These are phyloP conservation scores for Brevimyrus niger DNA, from an alignment of 2,113 vertebrate genomes.

Conservation along the genomic window DNA sequence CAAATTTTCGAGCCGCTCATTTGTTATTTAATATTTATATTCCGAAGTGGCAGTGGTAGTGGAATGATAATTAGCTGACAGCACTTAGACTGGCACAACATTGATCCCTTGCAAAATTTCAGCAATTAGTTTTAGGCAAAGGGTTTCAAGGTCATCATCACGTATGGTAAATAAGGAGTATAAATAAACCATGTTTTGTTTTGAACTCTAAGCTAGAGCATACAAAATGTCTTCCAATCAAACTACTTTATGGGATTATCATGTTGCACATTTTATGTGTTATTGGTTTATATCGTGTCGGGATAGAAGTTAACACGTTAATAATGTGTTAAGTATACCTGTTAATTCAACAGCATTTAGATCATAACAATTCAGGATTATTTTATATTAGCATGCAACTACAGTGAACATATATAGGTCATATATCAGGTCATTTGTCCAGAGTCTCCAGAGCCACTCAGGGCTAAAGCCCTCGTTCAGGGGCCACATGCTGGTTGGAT, in stretches of 20 bases:
- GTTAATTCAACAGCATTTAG: background rate
- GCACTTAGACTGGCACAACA: constrained; percentile 26
- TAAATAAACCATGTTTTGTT: background rate
- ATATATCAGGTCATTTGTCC: background rate
- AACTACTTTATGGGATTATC: background rate
- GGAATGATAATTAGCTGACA: constrained; percentile 35
- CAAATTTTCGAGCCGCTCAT: constrained; percentile 30
- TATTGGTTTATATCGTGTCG: background rate
- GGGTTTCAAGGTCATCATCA: background rate
- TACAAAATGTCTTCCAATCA: background rate
- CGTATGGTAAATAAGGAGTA: background rate
- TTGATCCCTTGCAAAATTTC: constrained; percentile 29
- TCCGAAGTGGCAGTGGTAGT: constrained; percentile 34
- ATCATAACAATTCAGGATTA: background rate
- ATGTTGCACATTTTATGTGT: background rate
- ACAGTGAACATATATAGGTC: background rate
- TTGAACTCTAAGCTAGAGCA: background rate
- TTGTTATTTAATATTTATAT: constrained; percentile 40
- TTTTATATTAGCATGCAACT: background rate
- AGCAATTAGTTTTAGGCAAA: constrained; percentile 22
- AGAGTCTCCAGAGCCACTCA: background rate
- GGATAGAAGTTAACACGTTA: background rate
- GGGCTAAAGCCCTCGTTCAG: background rate
- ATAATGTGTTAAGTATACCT: background rate
- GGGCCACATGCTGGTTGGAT: background rate